Evolutionary conservation across 2,113 vertebrate species (phyloP).

Genomic region (Lophochroa leadbeateri): DNA sequence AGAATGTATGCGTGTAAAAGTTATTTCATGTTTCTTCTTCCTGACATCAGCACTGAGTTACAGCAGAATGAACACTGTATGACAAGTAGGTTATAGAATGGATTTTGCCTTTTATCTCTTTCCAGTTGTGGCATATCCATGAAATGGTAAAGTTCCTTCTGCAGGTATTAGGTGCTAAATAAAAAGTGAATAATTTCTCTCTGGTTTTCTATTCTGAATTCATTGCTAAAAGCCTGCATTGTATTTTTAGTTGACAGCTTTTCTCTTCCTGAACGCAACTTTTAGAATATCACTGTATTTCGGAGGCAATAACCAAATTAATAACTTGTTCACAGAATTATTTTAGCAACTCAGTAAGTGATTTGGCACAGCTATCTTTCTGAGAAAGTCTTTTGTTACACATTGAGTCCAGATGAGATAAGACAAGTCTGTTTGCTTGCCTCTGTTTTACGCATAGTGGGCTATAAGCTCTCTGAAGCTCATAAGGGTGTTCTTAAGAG

Average conservation of each 20-base stretch:
- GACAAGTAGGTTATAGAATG: neutral
- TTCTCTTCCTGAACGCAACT: neutral
- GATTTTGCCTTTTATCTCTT: neutral
- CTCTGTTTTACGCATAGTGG: neutral
- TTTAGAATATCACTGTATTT: neutral
- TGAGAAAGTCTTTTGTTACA: neutral
- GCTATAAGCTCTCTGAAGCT: neutral
- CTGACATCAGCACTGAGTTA: neutral
- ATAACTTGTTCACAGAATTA: neutral
- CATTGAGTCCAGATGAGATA: fast-evolving
- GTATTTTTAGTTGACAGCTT: neutral
- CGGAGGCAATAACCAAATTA: neutral
- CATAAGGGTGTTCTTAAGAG: neutral
- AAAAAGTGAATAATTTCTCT: neutral
- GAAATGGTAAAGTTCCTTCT: neutral
- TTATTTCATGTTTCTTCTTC: neutral
- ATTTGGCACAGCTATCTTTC: neutral
- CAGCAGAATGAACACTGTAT: neutral
- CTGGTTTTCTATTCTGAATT: neutral
- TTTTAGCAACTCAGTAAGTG: neutral
- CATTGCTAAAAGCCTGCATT: neutral
- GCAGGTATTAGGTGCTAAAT: neutral
- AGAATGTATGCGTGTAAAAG: neutral
- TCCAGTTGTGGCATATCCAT: neutral
- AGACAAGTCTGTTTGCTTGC: neutral